These are phyloP conservation scores for Pterocles gutturalis DNA, from an alignment of 2,113 vertebrate genomes.

Conservation along the genomic window DNA sequence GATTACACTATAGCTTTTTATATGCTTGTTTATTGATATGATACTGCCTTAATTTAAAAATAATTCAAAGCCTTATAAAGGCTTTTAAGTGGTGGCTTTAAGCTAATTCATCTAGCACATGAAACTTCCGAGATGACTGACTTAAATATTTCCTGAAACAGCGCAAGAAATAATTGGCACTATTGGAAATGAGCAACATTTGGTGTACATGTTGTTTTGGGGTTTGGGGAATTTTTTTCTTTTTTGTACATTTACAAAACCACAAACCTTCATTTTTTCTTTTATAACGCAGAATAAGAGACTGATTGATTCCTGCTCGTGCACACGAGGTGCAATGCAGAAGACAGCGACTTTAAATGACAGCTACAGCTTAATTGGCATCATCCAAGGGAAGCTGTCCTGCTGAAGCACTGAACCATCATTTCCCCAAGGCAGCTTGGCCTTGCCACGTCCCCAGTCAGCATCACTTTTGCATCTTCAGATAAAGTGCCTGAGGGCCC, in stretches of 20 bases:
- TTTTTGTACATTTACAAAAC: not conserved
- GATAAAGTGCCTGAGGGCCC: constrained; percentile 32
- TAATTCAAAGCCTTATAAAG: not conserved
- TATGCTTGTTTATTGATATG: constrained; percentile 18
- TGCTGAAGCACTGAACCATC: constrained; percentile 46
- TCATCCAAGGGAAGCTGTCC: constrained; percentile 39
- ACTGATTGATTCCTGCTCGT: constrained; percentile 25
- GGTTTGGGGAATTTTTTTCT: not conserved
- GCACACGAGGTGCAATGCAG: not conserved
- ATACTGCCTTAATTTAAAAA: constrained; percentile 19
- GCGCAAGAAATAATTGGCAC: not conserved
- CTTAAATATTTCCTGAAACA: not conserved
- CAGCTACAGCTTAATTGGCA: constrained; percentile 69
- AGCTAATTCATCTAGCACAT: not conserved
- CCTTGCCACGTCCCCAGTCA: constrained; percentile 14
- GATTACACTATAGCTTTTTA: constrained; percentile 45
- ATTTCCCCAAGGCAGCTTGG: constrained; percentile 34
- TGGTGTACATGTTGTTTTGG: not conserved
- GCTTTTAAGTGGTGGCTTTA: not conserved
- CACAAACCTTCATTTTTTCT: not conserved
- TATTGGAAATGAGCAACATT: not conserved
- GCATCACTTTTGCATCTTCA: constrained; percentile 35
- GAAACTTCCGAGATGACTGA: not conserved
- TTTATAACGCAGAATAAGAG: constrained; percentile 7
- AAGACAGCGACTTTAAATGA: constrained; percentile 46